Base-by-base conservation (phyloP, 2,797 vertebrate genomes). In the Stomatorhinus walkeri region DNA sequence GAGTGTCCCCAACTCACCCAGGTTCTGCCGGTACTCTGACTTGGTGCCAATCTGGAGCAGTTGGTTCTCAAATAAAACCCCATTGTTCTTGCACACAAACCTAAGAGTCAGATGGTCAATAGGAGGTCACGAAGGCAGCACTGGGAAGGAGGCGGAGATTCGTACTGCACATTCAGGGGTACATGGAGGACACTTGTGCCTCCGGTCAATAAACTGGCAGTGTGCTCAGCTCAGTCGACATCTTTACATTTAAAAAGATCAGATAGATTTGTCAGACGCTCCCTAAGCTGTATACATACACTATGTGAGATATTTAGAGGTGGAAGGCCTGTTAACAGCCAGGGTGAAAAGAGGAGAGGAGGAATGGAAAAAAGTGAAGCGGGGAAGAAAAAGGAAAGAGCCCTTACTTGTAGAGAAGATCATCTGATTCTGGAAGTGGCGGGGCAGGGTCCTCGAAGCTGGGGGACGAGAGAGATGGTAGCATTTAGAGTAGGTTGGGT, bases 31-130 rank as follows among this genome's bases (percentile, higher is more conserved):
- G 92, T 98, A 98, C 93, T 98, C 97, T 0, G 97, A 98, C 92
- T 98, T 98, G 88, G 98, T 97, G 54, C 97, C 97, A 0, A 98
- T 98, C 94, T 98, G 97, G 88, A 98, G 93, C 88, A 98, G 96
- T 91, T 98, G 97, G 92, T 98, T 98, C 94, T 98, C 97, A 93
- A 98, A 98, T 89, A 98, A 94, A 91, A 98, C 97, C 0, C 97
- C 97, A 0, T 98, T 98, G 91, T 98, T 98, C 95, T 98, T 98
- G 93, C 97, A 98, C 88, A 98, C 97, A 91, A 98, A 98, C 94
- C 97, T 98, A 90, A 5, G 86, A 12, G 54, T 76, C 3, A 56
- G 85, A 49, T 2, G 19, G 22, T 85, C 2, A 36, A 9, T 10
- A 89, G 10, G 19, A 43, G 1, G 52, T 61, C 24, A 19, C 10